A percentile compares a stretch with the other conserved stretches of the same genome.
phyloP scores from a whole-genome alignment of 2,888 invertebrate species.

The Nomada hirtipes region DNA sequence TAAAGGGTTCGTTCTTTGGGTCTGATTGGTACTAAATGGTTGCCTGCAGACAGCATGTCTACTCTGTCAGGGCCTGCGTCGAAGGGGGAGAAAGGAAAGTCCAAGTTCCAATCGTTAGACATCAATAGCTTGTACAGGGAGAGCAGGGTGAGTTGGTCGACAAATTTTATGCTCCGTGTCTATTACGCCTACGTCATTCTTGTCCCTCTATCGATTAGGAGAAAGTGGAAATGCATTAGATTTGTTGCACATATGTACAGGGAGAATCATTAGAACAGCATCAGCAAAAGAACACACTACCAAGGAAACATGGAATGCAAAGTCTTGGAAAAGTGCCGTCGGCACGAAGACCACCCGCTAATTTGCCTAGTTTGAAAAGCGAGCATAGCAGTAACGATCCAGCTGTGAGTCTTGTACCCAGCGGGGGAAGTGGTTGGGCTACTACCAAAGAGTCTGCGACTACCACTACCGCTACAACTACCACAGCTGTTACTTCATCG shows the following conservation, averaged over 20 bases:
- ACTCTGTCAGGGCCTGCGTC: conserved; percentile 95
- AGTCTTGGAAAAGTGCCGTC: conserved; percentile 99
- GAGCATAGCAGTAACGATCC: conserved; percentile 94
- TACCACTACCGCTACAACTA: conserved; percentile 80
- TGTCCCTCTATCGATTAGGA: conserved; percentile 14
- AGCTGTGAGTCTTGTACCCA: conserved; percentile 91
- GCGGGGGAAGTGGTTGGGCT: conserved; percentile 93
- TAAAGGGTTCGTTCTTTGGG: conserved; percentile 92
- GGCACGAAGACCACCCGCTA: conserved; percentile 99
- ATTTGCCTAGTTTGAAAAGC: conserved; percentile 99
- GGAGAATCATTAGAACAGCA: conserved; percentile 95
- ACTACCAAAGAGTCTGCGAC: conserved; percentile 86
- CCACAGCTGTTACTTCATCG: conserved; percentile 75
- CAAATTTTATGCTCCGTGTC: conserved; percentile 34
- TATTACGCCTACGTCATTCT: no score
- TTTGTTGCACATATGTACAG: conserved; percentile 84
- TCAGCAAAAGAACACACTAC: conserved; percentile 94
- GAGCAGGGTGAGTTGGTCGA: conserved; percentile 89
- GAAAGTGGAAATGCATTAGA: conserved; percentile 30
- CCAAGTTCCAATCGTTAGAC: conserved; percentile 98
- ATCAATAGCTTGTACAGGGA: conserved; percentile 98
- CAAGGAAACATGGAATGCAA: conserved; percentile 99
- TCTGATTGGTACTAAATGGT: conserved; percentile 93
- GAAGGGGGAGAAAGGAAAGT: conserved; percentile 95
- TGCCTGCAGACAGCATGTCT: conserved; percentile 98